Evolutionary conservation across 2,113 vertebrate genomes (phyloP).

Genomic region (Oostethus manadensis): DNA sequence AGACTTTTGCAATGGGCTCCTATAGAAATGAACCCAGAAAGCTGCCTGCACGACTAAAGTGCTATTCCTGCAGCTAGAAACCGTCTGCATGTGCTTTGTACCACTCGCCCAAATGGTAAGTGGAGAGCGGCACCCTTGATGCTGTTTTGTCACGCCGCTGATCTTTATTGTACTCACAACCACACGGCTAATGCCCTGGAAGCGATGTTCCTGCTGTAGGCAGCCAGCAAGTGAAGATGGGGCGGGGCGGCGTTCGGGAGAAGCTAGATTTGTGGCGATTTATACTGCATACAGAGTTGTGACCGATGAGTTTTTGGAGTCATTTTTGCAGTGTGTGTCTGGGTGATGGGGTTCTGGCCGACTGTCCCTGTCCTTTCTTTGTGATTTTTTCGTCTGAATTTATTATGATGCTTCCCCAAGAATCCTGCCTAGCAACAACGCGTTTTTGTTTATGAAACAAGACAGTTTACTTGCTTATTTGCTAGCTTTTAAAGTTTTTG

Average conservation of each 20-base stretch:
- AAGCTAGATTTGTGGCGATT: background rate
- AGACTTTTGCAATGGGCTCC: slow-evolving; percentile 8
- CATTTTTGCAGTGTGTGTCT: too few species aligned
- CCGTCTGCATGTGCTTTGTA: slow-evolving; percentile 23
- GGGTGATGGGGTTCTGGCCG: too few species aligned
- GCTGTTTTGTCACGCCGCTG: slow-evolving; percentile 8
- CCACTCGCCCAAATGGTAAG: background rate
- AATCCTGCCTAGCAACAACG: too few species aligned
- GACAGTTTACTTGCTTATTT: too few species aligned
- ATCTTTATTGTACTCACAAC: slow-evolving; percentile 24
- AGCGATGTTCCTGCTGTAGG: slow-evolving; percentile 12
- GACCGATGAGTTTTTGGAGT: too few species aligned
- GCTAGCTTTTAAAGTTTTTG: too few species aligned
- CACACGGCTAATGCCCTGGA: slow-evolving; percentile 18
- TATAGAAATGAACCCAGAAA: slow-evolving; percentile 17
- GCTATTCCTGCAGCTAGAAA: slow-evolving; percentile 1
- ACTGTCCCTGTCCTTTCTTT: too few species aligned
- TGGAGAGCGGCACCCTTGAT: slow-evolving; percentile 2
- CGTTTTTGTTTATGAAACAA: too few species aligned
- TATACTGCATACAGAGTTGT: too few species aligned
- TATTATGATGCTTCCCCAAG: too few species aligned
- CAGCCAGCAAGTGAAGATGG: slow-evolving; percentile 18
- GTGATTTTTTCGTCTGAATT: too few species aligned
- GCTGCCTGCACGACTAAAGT: slow-evolving; percentile 37
- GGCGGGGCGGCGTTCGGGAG: too few species aligned